A percentile compares a stretch with the other conserved stretches of the same genome.
Conservation (phyloP, 2,888 invertebrate species). For the Itoplectis maculator region DNA sequence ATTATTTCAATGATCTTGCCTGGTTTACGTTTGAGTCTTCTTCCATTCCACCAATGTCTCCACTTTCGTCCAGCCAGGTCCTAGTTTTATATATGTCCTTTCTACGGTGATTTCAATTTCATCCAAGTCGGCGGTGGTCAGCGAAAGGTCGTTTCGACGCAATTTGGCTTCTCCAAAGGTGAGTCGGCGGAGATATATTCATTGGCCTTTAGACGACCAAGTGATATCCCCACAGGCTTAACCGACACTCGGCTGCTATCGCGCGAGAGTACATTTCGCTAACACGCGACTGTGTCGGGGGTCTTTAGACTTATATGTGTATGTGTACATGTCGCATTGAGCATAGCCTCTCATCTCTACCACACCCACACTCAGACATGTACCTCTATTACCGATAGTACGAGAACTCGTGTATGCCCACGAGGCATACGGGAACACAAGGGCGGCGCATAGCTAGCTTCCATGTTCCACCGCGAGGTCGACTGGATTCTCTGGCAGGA, state of each 20-base stretch:
- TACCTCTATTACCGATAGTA: slow-evolving; percentile 5
- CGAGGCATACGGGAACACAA: neutral
- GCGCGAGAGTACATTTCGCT: slow-evolving; percentile 5
- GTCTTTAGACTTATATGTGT: neutral
- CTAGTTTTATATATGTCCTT: slow-evolving; percentile 16
- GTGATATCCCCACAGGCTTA: slow-evolving; percentile 15
- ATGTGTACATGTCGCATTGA: slow-evolving; percentile 3
- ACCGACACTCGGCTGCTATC: slow-evolving; percentile 10
- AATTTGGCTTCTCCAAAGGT: slow-evolving; percentile 54
- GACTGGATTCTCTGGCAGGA: neutral
- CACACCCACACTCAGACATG: slow-evolving; percentile 7
- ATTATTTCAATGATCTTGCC: neutral
- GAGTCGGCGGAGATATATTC: slow-evolving; percentile 35
- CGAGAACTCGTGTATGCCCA: slow-evolving; percentile 8
- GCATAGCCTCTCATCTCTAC: slow-evolving; percentile 23
- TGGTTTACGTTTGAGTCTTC: neutral
- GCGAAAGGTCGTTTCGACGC: slow-evolving; percentile 41
- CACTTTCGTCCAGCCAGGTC: neutral
- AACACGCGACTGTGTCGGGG: neutral
- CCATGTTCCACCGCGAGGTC: slow-evolving; percentile 15
- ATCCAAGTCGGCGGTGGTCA: slow-evolving; percentile 48
- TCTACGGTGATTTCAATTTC: slow-evolving; percentile 61
- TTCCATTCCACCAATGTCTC: neutral
- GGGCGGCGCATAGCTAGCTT: slow-evolving; percentile 2
- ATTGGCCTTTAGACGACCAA: slow-evolving; percentile 45